Base-by-base conservation (phyloP, 1,140 invertebrate species). In the Amyelois transitella region DNA sequence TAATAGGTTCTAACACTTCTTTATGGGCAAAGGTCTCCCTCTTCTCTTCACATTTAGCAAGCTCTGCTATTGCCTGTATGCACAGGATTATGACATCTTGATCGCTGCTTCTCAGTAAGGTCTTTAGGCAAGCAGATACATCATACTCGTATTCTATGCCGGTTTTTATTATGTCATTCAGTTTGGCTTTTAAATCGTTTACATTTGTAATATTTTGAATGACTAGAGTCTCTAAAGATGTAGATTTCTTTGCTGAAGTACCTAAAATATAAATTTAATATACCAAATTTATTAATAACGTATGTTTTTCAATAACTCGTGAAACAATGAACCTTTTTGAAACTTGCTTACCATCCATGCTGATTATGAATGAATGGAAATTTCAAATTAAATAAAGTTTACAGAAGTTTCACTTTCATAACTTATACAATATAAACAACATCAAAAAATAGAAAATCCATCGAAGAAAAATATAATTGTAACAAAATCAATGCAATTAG, bases 41-140 rank as follows among this genome's bases (percentile, higher is more conserved):
- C 69, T 94, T 93, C 19, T 82, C 81, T 63, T 92, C 91, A 64
- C 88, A 92, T 89, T 94, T 94, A 6, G 92, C 92, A 28, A 94
- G 89, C 79, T 94, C 94, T 0, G 94, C 93, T 52, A 94, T 91
- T 12, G 91, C 90, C 79, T 93, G 91, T 12, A 92, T 90, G 20
- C 89, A 83, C 22, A 88, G 56, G 18, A 77, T 51, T 38, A 81
- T 65, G 18, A 89, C 79, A 6, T 77, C 68, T 48, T 75, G 66
- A 21, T 87, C 78, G 32, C 62, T 73, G 52, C 62, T 77, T 3
- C 64, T 74, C 12, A 90, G 49, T 47, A 89, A 66, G 2, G 66
- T 25, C 60, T 79, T 87, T 4, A 89, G 44, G 54, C 79, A 81
- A 0, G 77, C 63, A 8, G 80, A 84, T 47, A 89, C 77, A 55